Evolutionary conservation across 2,113 vertebrate genomes (phyloP).

Genomic region (Meriones unguiculatus): DNA sequence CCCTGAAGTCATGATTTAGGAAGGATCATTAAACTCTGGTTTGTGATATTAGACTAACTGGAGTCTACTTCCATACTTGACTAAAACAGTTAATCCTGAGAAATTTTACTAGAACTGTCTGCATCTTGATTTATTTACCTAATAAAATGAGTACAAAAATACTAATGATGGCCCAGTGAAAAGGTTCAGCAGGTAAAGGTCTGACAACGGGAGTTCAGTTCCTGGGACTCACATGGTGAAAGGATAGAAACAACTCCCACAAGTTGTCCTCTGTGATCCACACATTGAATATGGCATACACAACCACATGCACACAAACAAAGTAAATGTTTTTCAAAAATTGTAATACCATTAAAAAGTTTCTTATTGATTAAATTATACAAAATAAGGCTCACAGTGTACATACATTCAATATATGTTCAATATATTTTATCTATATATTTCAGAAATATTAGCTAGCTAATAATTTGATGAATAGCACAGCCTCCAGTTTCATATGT

Average conservation of each 20-base stretch:
- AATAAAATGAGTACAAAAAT: slow-evolving; percentile 6
- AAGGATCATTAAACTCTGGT: background rate
- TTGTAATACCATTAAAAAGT: background rate
- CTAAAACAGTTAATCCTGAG: background rate
- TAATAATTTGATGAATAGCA: slow-evolving; percentile 6
- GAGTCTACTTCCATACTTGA: background rate
- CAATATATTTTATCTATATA: background rate
- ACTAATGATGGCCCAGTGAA: background rate
- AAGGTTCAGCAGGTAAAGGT: background rate
- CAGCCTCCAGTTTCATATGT: slow-evolving; percentile 10
- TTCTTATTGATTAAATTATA: background rate
- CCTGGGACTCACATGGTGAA: background rate
- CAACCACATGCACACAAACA: background rate
- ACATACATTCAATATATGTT: background rate
- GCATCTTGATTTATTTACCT: background rate
- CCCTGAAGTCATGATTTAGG: slow-evolving; percentile 1
- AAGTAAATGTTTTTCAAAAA: background rate
- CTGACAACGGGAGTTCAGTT: background rate
- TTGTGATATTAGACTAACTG: background rate
- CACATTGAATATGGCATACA: background rate
- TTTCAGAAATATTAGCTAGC: slow-evolving; percentile 51
- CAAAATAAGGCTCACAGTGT: background rate
- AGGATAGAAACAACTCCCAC: background rate
- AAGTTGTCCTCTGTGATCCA: background rate
- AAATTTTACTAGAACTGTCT: slow-evolving; percentile 4